Conservation (phyloP, 1,140 invertebrate species). For the Drosophila micromelanica region DNA sequence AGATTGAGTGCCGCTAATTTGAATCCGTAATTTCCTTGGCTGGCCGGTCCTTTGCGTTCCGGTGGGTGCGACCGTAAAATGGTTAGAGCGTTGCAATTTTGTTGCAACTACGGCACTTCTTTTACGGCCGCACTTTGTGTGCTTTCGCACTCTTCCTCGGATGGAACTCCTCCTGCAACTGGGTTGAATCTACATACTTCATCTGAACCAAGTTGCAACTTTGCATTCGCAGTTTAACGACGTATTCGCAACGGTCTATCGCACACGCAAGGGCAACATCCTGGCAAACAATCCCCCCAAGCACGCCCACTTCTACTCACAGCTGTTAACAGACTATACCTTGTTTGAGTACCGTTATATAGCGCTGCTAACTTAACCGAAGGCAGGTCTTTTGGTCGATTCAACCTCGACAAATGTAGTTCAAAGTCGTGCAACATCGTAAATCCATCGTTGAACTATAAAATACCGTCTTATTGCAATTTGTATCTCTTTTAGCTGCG, state of each 20-base stretch:
- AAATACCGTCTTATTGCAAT: conserved; percentile 77
- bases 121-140: conserved; percentile 64
- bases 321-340: conserved; percentile 65
- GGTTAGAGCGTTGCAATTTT: conserved; percentile 70
- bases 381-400: conserved; percentile 25
- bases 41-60: conserved; percentile 20
- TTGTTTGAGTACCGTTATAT: conserved; percentile 42
- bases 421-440: conserved; percentile 81
- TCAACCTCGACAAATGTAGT: conserved; percentile 69
- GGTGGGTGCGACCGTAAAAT: conserved; percentile 51
- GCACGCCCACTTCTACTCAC: conserved; percentile 1
- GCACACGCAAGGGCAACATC: conserved; percentile 51
- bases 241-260: conserved; percentile 62
- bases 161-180: conserved; percentile 13
- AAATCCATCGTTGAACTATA: conserved; percentile 83
- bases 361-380: conserved; percentile 47
- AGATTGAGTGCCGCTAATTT: conserved; percentile 81
- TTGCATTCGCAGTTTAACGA: conserved; percentile 55
- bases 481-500: conserved; percentile 70
- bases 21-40: conserved; percentile 75
- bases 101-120: conserved; percentile 52
- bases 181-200: conserved; percentile 40
- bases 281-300: conserved; percentile 32
- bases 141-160: conserved; percentile 25
- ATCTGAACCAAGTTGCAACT: conserved; percentile 60